These are phyloP conservation scores for Drosophila villosipedis DNA, from an alignment of 2,888 invertebrate species.

Conservation along the genomic window DNA sequence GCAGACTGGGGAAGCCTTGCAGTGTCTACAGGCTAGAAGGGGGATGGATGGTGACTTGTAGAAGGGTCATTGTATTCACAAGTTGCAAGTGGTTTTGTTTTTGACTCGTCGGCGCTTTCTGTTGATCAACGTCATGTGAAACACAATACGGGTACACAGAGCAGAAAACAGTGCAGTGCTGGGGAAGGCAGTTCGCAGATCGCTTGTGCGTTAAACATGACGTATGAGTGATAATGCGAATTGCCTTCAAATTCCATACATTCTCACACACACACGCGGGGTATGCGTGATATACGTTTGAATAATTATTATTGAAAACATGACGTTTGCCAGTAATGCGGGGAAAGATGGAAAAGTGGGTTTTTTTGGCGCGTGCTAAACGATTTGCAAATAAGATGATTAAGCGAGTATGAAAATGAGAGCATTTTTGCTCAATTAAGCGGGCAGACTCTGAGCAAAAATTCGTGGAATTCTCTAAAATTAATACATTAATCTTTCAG, in stretches of 20 bases:
- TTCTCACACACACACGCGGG: slow-evolving; percentile 37
- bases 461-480: background rate
- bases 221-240: slow-evolving; percentile 68
- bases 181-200: slow-evolving; percentile 5
- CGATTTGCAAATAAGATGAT: slow-evolving; percentile 24
- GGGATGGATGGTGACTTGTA: background rate
- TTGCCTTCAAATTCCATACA: slow-evolving; percentile 60
- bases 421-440: slow-evolving; percentile 2
- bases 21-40: background rate
- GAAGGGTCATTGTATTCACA: slow-evolving; percentile 24
- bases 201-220: slow-evolving; percentile 59
- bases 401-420: slow-evolving; percentile 11
- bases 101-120: slow-evolving; percentile 53
- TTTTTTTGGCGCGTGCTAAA: slow-evolving; percentile 19
- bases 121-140: slow-evolving; percentile 68
- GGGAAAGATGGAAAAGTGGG: background rate
- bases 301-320: slow-evolving; percentile 16
- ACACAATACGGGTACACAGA: slow-evolving; percentile 66
- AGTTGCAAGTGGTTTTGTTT: slow-evolving; percentile 62
- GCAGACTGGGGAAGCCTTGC: slow-evolving; percentile 13
- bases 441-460: background rate
- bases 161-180: background rate
- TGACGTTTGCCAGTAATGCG: slow-evolving; percentile 5
- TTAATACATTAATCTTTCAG: background rate
- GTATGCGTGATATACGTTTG: slow-evolving; percentile 58